Percentiles rank a stretch among this genome's conserved stretches.
Evolutionary conservation across 2,113 vertebrate species (phyloP).

Genomic region (Ochotona curzoniae): DNA sequence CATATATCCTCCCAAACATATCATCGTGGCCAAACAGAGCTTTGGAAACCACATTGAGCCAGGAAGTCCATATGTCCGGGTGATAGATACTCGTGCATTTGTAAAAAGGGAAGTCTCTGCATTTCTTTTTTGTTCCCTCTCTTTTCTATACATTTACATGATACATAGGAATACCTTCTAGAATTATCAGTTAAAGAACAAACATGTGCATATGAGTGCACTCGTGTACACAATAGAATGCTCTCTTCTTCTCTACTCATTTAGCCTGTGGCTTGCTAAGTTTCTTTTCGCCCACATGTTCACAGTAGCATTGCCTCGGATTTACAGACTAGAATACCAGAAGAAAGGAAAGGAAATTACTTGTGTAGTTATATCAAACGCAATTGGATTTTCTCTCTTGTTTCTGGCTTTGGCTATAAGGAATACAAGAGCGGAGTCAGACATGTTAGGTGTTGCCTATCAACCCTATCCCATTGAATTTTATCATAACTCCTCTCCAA

Average conservation of each 20-base stretch:
- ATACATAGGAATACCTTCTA: rapidly evolving
- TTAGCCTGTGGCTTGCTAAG: neutral
- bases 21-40: neutral
- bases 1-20: neutral
- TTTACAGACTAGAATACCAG: neutral
- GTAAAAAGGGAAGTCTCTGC: neutral
- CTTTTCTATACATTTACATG: neutral
- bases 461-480: neutral
- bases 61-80: neutral
- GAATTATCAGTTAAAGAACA: neutral
- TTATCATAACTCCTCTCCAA: neutral
- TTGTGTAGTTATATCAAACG: neutral
- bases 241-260: neutral
- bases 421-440: rapidly evolving
- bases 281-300: neutral
- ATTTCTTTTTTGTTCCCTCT: neutral
- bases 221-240: neutral
- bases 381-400: rapidly evolving
- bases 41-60: neutral
- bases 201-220: neutral
- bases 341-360: neutral
- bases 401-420: neutral
- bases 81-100: neutral
- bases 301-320: neutral
- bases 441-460: neutral